Conservation (phyloP, 1,140 invertebrate species). For the Drosophila orosa region DNA sequence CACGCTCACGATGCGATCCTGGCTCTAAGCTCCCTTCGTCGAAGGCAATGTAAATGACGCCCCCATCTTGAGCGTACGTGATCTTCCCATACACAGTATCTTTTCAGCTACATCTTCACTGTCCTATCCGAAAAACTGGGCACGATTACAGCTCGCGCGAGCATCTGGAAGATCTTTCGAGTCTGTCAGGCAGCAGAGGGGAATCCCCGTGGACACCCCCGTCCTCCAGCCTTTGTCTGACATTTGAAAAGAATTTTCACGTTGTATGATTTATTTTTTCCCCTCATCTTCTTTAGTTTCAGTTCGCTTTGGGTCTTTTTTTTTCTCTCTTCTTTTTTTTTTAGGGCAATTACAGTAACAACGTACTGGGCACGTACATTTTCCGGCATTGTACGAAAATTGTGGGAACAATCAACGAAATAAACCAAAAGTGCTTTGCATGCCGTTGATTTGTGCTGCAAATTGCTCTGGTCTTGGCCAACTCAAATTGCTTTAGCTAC, state of each 20-base stretch:
- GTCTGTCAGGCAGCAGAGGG: conserved; percentile 59
- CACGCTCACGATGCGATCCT: conserved; percentile 74
- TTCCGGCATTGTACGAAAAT: conserved; percentile 80
- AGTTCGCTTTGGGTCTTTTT: conserved; percentile 28
- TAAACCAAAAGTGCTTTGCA: conserved; percentile 77
- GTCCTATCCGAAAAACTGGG: conserved; percentile 44
- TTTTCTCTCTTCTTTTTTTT: conserved; percentile 35
- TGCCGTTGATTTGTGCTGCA: conserved; percentile 63
- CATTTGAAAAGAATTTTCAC: conserved; percentile 82
- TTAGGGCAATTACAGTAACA: conserved; percentile 72
- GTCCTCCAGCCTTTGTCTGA: conserved; percentile 45
- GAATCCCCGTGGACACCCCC: conserved; percentile 11
- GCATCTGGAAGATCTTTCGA: conserved; percentile 72
- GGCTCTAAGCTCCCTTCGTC: conserved; percentile 43
- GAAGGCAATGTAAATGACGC: conserved; percentile 72
- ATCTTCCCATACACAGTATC: conserved; percentile 65
- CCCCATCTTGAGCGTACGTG: conserved; percentile 76
- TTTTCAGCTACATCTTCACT: conserved; percentile 65
- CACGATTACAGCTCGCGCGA: conserved; percentile 67
- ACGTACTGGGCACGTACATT: conserved; percentile 72
- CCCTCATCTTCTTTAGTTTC: conserved; percentile 39
- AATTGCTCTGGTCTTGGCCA: conserved; percentile 49
- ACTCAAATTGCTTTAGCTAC: conserved; percentile 44
- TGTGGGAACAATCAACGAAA: conserved; percentile 81
- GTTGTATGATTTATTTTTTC: conserved; percentile 57